Evolutionary conservation across 2,888 invertebrate species (phyloP).

Genomic region (Phasia obesa): DNA sequence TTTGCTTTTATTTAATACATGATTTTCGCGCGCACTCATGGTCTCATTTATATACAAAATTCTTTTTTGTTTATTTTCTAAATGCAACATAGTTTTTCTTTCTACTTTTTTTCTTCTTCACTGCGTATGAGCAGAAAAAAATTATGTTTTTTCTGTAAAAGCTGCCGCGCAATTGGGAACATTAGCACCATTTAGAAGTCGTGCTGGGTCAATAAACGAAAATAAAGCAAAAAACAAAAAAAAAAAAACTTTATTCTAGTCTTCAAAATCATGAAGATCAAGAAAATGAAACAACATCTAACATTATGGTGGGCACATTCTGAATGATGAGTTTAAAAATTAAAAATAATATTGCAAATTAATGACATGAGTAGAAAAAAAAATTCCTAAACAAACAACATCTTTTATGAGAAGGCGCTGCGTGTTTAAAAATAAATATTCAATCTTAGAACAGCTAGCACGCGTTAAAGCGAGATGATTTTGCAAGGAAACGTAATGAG

Average conservation of each 20-base stretch:
- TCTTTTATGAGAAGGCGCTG: slow-evolving; percentile 24
- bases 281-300: slow-evolving; percentile 11
- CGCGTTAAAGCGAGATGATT: slow-evolving; percentile 57
- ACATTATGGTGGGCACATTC: slow-evolving; percentile 1
- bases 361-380: slow-evolving; percentile 7
- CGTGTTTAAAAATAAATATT: slow-evolving; percentile 1
- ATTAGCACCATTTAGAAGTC: slow-evolving; percentile 67
- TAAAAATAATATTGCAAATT: slow-evolving; percentile 19
- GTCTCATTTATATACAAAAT: slow-evolving; percentile 49
- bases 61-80: slow-evolving; percentile 28
- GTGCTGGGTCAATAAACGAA: slow-evolving; percentile 66
- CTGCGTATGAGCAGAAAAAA: background rate
- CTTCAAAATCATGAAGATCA: slow-evolving; percentile 44
- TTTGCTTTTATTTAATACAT: slow-evolving; percentile 33
- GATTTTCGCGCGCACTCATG: slow-evolving; percentile 49
- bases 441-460: slow-evolving; percentile 38
- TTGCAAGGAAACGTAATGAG: background rate
- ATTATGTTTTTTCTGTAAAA: background rate
- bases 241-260: slow-evolving; percentile 18
- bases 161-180: slow-evolving; percentile 58
- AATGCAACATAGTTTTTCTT: slow-evolving; percentile 65
- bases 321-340: slow-evolving; percentile 10
- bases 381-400: slow-evolving; percentile 23
- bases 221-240: slow-evolving; percentile 26
- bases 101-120: background rate